Percentiles rank a stretch among this genome's conserved stretches.
phyloP scores from a whole-genome alignment of 2,888 invertebrate species.

The Polydrusus pterygomalis region DNA sequence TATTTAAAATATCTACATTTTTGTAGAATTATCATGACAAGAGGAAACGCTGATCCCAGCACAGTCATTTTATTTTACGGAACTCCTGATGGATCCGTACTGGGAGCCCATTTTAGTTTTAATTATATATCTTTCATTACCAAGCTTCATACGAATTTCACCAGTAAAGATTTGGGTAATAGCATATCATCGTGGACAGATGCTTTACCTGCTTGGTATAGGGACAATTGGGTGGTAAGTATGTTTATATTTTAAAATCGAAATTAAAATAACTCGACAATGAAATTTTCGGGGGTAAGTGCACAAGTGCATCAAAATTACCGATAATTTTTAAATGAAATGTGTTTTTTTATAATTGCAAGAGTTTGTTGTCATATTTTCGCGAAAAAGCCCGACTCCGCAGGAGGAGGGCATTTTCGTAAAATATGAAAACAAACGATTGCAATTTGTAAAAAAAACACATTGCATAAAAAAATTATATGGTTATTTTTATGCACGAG shows the following conservation, averaged over 20 bases:
- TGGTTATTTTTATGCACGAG: too few relatives aligned
- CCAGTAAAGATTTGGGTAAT: slow-evolving; percentile 75
- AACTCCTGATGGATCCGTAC: slow-evolving; percentile 70
- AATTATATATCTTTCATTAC: slow-evolving; percentile 78
- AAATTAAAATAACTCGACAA: too few relatives aligned
- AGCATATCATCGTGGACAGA: slow-evolving; percentile 79
- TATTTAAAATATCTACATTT: neutral
- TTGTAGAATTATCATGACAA: slow-evolving; percentile 82
- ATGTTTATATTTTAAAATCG: neutral
- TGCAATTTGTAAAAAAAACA: too few relatives aligned
- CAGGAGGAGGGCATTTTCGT: too few relatives aligned
- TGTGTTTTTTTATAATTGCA: too few relatives aligned
- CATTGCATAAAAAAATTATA: too few relatives aligned
- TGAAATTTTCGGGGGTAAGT: too few relatives aligned
- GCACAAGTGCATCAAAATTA: too few relatives aligned
- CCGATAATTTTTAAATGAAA: too few relatives aligned
- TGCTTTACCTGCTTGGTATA: slow-evolving; percentile 70
- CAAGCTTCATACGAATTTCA: neutral
- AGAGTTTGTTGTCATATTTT: too few relatives aligned
- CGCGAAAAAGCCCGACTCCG: too few relatives aligned
- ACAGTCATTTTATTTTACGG: slow-evolving; percentile 80
- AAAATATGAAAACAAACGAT: too few relatives aligned
- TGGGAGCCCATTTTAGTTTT: slow-evolving; percentile 85
- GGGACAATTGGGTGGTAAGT: slow-evolving; percentile 40
- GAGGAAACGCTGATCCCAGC: slow-evolving; percentile 79